Percentiles rank a stretch among this genome's conserved stretches.
Evolutionary conservation across 2,113 vertebrate genomes (phyloP).

Genomic region (Zeus faber): DNA sequence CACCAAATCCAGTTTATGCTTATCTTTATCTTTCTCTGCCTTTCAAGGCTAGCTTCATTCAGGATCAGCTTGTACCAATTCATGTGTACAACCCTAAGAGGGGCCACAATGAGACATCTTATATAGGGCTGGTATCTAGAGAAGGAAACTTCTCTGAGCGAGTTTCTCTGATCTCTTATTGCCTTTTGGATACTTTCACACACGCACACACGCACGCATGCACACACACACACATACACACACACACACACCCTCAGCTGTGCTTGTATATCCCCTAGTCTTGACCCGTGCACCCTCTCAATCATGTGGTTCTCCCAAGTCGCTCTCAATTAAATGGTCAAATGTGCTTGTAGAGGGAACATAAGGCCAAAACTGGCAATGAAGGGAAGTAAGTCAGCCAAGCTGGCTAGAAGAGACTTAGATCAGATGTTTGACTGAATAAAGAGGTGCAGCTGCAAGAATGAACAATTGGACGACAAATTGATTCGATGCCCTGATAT

Average conservation of each 20-base stretch:
- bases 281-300: conserved; percentile 28
- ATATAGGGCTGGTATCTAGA: conserved; percentile 21
- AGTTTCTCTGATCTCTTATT: conserved; percentile 14
- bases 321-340: conserved; percentile 17
- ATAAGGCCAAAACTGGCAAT: background rate
- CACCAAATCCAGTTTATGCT: no score
- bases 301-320: conserved; percentile 29
- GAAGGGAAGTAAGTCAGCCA: background rate
- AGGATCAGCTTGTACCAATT: no score
- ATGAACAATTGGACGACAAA: background rate
- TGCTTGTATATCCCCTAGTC: conserved; percentile 43
- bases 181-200: conserved; percentile 16
- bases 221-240: conserved; percentile 25
- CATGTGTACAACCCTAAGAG: no score
- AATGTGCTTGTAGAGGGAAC: background rate
- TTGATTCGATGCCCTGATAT: conserved; percentile 16
- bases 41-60: no score
- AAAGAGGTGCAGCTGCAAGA: background rate
- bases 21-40: no score
- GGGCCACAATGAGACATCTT: conserved; percentile 16
- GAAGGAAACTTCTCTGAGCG: no score
- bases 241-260: conserved; percentile 38
- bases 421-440: background rate
- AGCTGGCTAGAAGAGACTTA: background rate
- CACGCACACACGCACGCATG: conserved; percentile 22